phyloP scores from a whole-genome alignment of 2,113 vertebrate species.

The Menura novaehollandiae region DNA sequence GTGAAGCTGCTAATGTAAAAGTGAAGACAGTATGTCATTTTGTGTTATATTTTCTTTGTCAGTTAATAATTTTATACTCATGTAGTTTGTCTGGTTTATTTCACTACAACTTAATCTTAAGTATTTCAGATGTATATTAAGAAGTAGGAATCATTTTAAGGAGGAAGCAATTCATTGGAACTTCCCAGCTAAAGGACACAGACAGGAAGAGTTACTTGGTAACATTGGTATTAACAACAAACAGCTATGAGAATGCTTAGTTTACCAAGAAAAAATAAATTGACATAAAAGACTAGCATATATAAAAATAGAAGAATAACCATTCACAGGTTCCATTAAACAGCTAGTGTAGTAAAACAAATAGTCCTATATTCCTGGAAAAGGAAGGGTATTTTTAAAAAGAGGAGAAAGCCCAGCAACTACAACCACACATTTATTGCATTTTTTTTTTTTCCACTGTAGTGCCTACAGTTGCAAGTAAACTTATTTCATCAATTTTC shows the following conservation, averaged over 20 bases:
- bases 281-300: background rate
- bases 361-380: background rate
- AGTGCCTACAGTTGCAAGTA: background rate
- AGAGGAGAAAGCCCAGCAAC: background rate
- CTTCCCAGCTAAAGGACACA: background rate
- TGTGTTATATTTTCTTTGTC: background rate
- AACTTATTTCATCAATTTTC: background rate
- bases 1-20: background rate
- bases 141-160: background rate
- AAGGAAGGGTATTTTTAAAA: background rate
- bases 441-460: background rate
- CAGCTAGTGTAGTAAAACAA: background rate
- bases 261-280: background rate
- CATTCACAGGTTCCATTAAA: background rate
- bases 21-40: background rate
- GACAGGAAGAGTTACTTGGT: background rate
- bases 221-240: background rate
- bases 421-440: background rate
- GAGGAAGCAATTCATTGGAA: background rate
- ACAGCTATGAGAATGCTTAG: background rate
- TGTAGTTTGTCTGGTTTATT: background rate
- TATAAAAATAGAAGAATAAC: background rate
- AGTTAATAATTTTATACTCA: conserved; percentile 32
- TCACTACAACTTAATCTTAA: conserved; percentile 3
- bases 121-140: background rate